These are phyloP conservation scores for Bursaphelenchus mucronatus DNA, from an alignment of 1,140 invertebrate genomes.

Conservation along the genomic window DNA sequence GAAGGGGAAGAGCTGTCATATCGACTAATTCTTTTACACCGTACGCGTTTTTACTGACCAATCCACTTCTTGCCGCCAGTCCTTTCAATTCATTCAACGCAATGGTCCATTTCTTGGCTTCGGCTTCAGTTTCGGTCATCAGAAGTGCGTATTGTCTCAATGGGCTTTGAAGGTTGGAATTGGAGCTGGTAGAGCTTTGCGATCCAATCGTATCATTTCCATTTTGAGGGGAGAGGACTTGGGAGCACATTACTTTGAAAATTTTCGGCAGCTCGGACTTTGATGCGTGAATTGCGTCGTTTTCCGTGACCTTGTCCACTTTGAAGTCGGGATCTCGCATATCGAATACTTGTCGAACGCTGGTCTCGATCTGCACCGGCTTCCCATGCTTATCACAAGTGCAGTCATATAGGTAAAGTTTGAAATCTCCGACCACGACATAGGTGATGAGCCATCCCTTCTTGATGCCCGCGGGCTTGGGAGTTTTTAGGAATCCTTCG, in stretches of 20 bases:
- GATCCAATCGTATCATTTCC: slow-evolving; percentile 36
- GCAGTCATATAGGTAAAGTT: slow-evolving; percentile 95
- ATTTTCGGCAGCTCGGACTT: slow-evolving; percentile 99
- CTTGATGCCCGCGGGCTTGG: slow-evolving; percentile 91
- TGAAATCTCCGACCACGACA: slow-evolving; percentile 98
- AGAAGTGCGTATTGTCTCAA: slow-evolving; percentile 52
- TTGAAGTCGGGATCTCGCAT: slow-evolving; percentile 75
- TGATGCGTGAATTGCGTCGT: slow-evolving; percentile 96
- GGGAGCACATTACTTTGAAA: slow-evolving; percentile 77
- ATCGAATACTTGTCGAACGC: slow-evolving; percentile 66
- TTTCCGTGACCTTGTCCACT: slow-evolving; percentile 86
- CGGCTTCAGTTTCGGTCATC: slow-evolving; percentile 63
- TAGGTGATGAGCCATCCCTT: slow-evolving; percentile 95
- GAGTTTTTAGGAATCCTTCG: slow-evolving; percentile 64
- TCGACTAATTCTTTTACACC: slow-evolving; percentile 83
- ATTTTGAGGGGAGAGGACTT: slow-evolving; percentile 42
- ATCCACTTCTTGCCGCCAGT: slow-evolving; percentile 88
- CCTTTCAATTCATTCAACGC: slow-evolving; percentile 91
- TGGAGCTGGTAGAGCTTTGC: slow-evolving; percentile 21
- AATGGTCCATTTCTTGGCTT: slow-evolving; percentile 96
- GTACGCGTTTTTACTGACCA: slow-evolving; percentile 86
- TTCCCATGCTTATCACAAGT: slow-evolving; percentile 82
- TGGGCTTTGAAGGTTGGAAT: slow-evolving; percentile 7
- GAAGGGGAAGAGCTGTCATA: slow-evolving; percentile 72
- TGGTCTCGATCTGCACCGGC: slow-evolving; percentile 66